phyloP scores from a whole-genome alignment of 2,888 invertebrate species.

The Arctia plantaginis region DNA sequence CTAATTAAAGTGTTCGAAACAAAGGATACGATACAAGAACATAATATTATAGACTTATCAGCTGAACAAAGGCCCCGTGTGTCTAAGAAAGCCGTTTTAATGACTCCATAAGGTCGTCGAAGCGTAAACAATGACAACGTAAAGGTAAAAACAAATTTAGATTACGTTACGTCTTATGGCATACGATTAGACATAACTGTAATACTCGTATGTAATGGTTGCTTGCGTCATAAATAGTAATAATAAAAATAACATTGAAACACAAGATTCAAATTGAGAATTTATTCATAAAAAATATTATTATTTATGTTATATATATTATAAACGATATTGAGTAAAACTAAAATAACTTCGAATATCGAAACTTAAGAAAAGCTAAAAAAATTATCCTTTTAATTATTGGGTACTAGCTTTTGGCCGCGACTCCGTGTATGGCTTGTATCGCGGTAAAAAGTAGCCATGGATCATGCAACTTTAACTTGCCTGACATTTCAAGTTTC shows the following conservation, averaged over 20 bases:
- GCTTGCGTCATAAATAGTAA: not conserved
- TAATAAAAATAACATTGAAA: not conserved
- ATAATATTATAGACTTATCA: conserved; percentile 57
- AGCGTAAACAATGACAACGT: conserved; percentile 70
- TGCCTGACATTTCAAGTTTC: no score
- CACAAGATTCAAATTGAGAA: not conserved
- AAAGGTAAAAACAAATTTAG: conserved; percentile 55
- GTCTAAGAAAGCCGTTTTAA: conserved; percentile 59
- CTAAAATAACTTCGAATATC: no score
- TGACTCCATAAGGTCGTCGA: conserved; percentile 61
- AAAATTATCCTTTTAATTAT: no score
- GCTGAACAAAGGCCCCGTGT: conserved; percentile 53
- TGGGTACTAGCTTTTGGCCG: no score
- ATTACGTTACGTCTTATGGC: conserved; percentile 35
- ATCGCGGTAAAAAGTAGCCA: no score
- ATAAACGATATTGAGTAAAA: no score
- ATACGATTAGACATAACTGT: not conserved
- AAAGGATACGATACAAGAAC: conserved; percentile 55
- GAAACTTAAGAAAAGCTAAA: no score
- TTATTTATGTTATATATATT: no score
- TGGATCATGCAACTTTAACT: no score
- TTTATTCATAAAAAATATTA: not conserved
- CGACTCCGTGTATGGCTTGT: no score
- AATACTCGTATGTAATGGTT: not conserved
- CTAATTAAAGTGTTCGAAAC: conserved; percentile 61